Conservation (phyloP, 1,140 invertebrate species). For the Scaptomyza hsui region DNA sequence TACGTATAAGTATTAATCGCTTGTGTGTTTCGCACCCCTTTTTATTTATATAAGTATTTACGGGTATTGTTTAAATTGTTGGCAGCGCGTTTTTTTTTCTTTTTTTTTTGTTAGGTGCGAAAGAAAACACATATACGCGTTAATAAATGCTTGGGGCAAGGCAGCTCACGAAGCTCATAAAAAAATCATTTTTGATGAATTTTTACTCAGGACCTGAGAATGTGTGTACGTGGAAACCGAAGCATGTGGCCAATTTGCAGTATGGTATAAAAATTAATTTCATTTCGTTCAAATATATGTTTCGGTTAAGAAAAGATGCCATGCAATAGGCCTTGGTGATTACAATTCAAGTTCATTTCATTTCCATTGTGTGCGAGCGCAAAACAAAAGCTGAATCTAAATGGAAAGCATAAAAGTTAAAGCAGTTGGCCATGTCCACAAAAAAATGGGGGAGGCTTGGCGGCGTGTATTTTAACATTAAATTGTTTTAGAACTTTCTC, state of each 20-base stretch:
- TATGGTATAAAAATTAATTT: conserved; percentile 62
- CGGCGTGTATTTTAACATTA: conserved; percentile 65
- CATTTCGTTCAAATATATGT: conserved; percentile 66
- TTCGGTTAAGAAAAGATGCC: conserved; percentile 22
- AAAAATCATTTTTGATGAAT: conserved; percentile 80
- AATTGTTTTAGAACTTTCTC: conserved; percentile 72
- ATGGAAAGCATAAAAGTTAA: conserved; percentile 27
- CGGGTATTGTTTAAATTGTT: conserved; percentile 60
- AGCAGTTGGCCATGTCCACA: conserved; percentile 8
- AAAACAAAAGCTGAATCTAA: conserved; percentile 36
- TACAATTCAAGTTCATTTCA: conserved; percentile 78
- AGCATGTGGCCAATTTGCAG: conserved; percentile 65
- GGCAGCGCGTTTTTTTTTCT: not conserved
- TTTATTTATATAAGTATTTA: conserved; percentile 62
- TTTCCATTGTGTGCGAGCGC: conserved; percentile 44
- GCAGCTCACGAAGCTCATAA: conserved; percentile 63
- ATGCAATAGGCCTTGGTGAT: conserved; percentile 67
- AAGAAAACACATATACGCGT: conserved; percentile 42
- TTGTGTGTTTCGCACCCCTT: conserved; percentile 38
- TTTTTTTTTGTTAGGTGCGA: conserved; percentile 58
- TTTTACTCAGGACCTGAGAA: conserved; percentile 15
- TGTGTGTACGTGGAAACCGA: too few relatives aligned
- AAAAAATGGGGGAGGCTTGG: conserved; percentile 6
- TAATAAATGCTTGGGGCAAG: conserved; percentile 48
- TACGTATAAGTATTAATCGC: conserved; percentile 11